Base-by-base conservation (phyloP, 1,140 invertebrate species). In the Tetranychus urticae region DNA sequence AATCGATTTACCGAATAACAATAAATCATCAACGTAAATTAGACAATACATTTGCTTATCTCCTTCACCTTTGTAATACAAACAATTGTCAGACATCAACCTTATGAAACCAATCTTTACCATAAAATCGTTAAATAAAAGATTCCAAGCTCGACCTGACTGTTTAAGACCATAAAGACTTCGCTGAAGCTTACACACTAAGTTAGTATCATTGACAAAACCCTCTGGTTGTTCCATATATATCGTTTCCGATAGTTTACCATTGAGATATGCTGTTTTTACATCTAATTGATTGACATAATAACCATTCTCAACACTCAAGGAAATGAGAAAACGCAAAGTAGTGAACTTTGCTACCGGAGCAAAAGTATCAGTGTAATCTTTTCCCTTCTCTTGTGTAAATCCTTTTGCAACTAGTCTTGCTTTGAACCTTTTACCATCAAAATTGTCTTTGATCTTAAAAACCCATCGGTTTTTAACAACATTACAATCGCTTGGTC, bases 131-230 rank as follows among this genome's bases (percentile, higher is more conserved):
- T 36, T 23, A 31, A 68, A 54, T 35, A 62, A 68, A 33, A 70
- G 66, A 63, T 74, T 70, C 72, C 72, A 76, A 12, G 64, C 66
- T 37, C 69, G 64, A 33, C 71, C 68, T 33, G 71, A 68, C 63
- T 77, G 72, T 62, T 74, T 73, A 7, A 76, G 60, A 3, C 71
- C 71, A 63, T 75, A 75, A 6, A 76, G 35, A 31, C 68, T 69
- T 63, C 71, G 73, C 37, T 67, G 68, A 10, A 77, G 60, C 64
- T 61, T 56, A 35, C 47, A 37, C 33, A 36, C 7, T 46, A 56
- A 47, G 35, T 61, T 35, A 3, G 59, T 23, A 34, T 37, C 52
- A 10, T n/a, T 56, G 6, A 45, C 62, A 66, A 68, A 73, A 14
- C 63, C 64, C 63, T 69, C 69, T 61, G 70, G 71, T 64, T 67